These are phyloP conservation scores for Liolophura sinensis DNA, from an alignment of 1,140 invertebrate species.

Conservation along the genomic window DNA sequence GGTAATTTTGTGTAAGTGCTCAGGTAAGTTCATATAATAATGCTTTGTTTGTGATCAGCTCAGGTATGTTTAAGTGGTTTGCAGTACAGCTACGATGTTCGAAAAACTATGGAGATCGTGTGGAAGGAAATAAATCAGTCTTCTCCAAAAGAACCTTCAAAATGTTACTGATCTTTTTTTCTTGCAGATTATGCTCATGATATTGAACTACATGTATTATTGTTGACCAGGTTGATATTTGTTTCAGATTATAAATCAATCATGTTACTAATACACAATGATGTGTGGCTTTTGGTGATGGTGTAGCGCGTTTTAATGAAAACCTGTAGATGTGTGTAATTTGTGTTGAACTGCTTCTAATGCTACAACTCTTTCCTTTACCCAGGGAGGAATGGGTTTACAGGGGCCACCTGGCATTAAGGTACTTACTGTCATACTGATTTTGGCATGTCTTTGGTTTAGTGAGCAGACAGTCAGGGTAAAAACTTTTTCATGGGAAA, in stretches of 20 bases:
- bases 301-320: no score
- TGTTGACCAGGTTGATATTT: no score
- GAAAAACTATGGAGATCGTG: not conserved
- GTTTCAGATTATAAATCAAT: no score
- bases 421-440: slow-evolving; percentile 29
- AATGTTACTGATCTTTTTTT: no score
- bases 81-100: not conserved
- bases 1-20: not conserved
- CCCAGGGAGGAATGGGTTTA: slow-evolving; percentile 45
- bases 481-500: no score
- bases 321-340: no score
- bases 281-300: no score
- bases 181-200: not conserved
- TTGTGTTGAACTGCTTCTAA: not conserved
- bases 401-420: slow-evolving; percentile 69
- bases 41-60: not conserved
- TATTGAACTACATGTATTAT: no score
- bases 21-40: slow-evolving; percentile 4
- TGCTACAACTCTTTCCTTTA: slow-evolving; percentile 6
- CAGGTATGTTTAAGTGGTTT: not conserved
- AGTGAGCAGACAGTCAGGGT: no score
- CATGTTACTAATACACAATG: no score
- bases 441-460: not conserved
- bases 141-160: not conserved
- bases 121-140: not conserved